These are phyloP conservation scores for Myiotriccus ornatus DNA, from an alignment of 2,797 vertebrate genomes.

Conservation along the genomic window DNA sequence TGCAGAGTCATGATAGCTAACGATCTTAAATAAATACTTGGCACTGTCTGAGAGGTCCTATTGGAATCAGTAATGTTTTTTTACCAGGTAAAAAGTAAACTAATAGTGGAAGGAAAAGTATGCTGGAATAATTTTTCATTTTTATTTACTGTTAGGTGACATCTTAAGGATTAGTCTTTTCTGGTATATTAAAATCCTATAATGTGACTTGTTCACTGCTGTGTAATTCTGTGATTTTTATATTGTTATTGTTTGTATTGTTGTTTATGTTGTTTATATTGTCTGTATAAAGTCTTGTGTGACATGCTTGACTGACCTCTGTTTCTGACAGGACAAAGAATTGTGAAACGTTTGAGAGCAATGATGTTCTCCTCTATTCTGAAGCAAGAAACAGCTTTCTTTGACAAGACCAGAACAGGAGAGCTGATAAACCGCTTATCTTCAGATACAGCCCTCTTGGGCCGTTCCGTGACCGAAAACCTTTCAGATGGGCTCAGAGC, in stretches of 20 bases:
- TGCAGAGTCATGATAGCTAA: neutral
- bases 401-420: slow-evolving; percentile 92
- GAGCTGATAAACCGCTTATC: slow-evolving; percentile 96
- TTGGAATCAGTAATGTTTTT: neutral
- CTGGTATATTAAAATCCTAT: neutral
- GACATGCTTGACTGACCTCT: neutral
- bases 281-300: neutral
- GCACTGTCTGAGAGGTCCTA: neutral
- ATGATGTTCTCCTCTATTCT: slow-evolving; percentile 90
- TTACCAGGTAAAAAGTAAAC: neutral
- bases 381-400: slow-evolving; percentile 94
- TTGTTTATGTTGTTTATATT: neutral
- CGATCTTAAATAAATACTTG: neutral
- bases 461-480: slow-evolving; percentile 91
- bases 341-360: slow-evolving; percentile 87
- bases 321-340: slow-evolving; percentile 85
- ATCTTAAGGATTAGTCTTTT: neutral
- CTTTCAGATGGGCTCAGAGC: slow-evolving; percentile 94
- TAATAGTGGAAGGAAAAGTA: neutral
- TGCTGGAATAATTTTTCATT: neutral
- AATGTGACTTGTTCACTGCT: neutral
- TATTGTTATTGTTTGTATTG: neutral
- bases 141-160: neutral
- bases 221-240: neutral
- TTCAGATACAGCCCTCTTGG: slow-evolving; percentile 87